These are phyloP conservation scores for Microctenopoma steveboyesi DNA, from an alignment of 2,797 vertebrate genomes.

Conservation along the genomic window DNA sequence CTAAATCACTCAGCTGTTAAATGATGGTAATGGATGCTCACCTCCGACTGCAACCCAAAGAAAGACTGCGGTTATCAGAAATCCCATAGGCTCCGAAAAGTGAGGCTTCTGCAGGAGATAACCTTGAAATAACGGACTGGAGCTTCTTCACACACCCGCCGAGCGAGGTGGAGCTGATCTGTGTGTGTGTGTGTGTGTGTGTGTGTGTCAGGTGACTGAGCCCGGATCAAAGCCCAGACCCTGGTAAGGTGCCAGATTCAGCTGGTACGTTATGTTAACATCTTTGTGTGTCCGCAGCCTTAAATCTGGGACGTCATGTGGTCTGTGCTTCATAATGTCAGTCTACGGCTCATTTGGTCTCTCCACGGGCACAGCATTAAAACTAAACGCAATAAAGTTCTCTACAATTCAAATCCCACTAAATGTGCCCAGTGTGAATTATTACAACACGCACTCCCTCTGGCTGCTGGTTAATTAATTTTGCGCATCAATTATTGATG, in stretches of 20 bases:
- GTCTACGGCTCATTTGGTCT: not conserved
- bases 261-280: conserved; percentile 2
- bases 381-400: not conserved
- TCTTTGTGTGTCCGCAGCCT: not conserved
- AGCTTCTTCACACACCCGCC: conserved; percentile 56
- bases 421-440: not conserved
- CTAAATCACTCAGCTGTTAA: not conserved
- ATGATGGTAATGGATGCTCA: conserved; percentile 37
- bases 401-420: not conserved
- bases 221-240: conserved; percentile 39
- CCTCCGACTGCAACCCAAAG: conserved; percentile 75
- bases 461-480: conserved; percentile 10
- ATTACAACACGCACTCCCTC: not conserved
- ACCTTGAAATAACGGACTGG: conserved; percentile 70
- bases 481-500: conserved; percentile 24
- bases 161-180: conserved; percentile 59
- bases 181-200: conserved; percentile 21
- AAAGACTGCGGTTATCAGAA: conserved; percentile 56
- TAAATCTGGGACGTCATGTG: not conserved
- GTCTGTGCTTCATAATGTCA: no score
- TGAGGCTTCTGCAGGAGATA: conserved; percentile 62
- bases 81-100: conserved; percentile 67
- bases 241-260: conserved; percentile 35
- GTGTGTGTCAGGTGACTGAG: conserved; percentile 59
- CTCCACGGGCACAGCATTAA: not conserved